Percentiles rank a stretch among this genome's conserved stretches.
Conservation (phyloP, 2,113 vertebrate species). For the Phyllopteryx taeniolatus region DNA sequence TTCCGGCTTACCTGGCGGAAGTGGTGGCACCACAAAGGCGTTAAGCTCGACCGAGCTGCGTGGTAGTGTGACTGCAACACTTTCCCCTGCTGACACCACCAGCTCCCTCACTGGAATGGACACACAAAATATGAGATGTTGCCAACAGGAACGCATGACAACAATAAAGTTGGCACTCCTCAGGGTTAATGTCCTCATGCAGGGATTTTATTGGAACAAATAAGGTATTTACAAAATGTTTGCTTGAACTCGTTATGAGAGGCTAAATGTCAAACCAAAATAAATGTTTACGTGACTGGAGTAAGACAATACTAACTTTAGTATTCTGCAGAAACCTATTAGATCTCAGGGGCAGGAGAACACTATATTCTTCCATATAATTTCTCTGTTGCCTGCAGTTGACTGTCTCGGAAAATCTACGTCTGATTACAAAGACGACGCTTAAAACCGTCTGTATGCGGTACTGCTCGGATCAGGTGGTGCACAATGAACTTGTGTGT, state of each 20-base stretch:
- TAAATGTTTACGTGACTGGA: too few relatives aligned
- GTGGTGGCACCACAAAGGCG: slow-evolving; percentile 83
- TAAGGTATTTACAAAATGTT: neutral
- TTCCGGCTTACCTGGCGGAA: slow-evolving; percentile 73
- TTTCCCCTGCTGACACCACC: slow-evolving; percentile 92
- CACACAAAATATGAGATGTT: slow-evolving; percentile 3
- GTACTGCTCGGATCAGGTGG: too few relatives aligned
- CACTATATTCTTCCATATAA: too few relatives aligned
- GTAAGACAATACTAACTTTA: too few relatives aligned
- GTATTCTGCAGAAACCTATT: too few relatives aligned
- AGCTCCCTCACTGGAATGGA: slow-evolving; percentile 75
- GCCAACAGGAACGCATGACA: neutral
- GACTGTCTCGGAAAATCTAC: too few relatives aligned
- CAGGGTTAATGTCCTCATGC: neutral
- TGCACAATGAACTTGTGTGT: too few relatives aligned
- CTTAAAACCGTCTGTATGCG: too few relatives aligned
- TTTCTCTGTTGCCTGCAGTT: too few relatives aligned
- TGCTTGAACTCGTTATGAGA: neutral
- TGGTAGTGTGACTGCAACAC: slow-evolving; percentile 88
- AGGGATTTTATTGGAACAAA: neutral
- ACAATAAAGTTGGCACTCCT: neutral
- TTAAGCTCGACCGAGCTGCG: slow-evolving; percentile 87
- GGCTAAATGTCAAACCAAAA: neutral
- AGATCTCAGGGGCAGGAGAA: too few relatives aligned
- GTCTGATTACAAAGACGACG: too few relatives aligned